Percentiles rank a stretch among this genome's conserved stretches.
phyloP scores from a whole-genome alignment of 2,113 vertebrate genomes.

The Panthera tigris region DNA sequence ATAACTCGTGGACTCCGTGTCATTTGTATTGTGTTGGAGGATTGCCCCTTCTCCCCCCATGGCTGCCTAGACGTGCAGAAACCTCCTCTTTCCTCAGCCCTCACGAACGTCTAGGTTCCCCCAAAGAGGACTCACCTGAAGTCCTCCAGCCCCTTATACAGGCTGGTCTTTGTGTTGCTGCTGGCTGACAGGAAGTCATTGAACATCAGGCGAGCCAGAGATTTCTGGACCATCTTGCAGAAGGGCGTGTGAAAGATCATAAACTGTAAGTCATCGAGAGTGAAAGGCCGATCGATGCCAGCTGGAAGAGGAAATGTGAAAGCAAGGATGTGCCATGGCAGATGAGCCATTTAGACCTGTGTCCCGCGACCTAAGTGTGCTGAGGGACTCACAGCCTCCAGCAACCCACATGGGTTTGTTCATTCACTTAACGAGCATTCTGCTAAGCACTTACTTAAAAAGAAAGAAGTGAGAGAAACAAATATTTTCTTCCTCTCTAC shows the following conservation, averaged over 20 bases:
- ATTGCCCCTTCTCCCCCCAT: background rate
- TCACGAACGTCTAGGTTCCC: background rate
- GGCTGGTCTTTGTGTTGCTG: background rate
- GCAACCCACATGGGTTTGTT: background rate
- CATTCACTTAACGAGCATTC: background rate
- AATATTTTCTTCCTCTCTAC: background rate
- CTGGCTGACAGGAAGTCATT: conserved; percentile 83
- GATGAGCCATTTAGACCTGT: background rate
- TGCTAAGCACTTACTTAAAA: background rate
- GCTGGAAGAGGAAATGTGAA: conserved; percentile 61
- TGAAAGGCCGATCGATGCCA: conserved; percentile 81
- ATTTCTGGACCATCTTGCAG: conserved; percentile 88
- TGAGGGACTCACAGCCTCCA: too few species aligned
- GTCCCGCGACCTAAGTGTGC: too few species aligned
- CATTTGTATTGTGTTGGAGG: background rate
- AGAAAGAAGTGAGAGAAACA: background rate
- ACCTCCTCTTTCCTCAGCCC: background rate
- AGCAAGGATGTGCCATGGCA: background rate
- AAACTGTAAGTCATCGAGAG: conserved; percentile 85
- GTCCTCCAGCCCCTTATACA: conserved; percentile 85
- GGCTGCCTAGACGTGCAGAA: background rate
- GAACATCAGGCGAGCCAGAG: conserved; percentile 83
- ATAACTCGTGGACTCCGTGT: background rate
- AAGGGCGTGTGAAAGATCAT: conserved; percentile 88
- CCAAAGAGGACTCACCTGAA: conserved; percentile 77